A percentile compares a stretch with the other conserved stretches of the same genome.
These are phyloP conservation scores for Agonopterix arenella DNA, from an alignment of 2,888 invertebrate genomes.

Conservation along the genomic window DNA sequence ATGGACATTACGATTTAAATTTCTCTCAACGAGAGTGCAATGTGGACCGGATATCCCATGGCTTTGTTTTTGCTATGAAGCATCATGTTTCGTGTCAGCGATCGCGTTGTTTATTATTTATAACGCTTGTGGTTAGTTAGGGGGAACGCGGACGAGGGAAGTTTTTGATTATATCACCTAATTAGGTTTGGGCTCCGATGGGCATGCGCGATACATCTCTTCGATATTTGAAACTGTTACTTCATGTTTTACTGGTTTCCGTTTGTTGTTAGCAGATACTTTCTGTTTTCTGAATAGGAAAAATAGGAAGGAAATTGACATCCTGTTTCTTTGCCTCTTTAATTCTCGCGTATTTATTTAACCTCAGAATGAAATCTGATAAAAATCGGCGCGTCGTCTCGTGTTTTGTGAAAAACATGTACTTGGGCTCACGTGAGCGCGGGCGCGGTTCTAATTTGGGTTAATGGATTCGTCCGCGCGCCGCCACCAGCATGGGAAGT, in stretches of 20 bases:
- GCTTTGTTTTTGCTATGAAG: slow-evolving; percentile 37
- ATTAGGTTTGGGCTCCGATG: slow-evolving; percentile 30
- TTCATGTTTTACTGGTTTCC: no score
- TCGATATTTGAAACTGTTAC: no score
- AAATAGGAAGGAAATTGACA: no score
- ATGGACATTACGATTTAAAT: slow-evolving; percentile 10
- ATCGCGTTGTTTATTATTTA: slow-evolving; percentile 57
- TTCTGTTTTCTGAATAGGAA: no score
- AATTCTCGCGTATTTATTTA: no score
- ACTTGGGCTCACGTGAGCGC: slow-evolving; percentile 40
- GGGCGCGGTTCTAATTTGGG: slow-evolving; percentile 74
- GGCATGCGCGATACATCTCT: not conserved
- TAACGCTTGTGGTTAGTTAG: slow-evolving; percentile 29
- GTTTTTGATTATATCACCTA: slow-evolving; percentile 40
- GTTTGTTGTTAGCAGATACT: no score
- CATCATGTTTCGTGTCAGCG: slow-evolving; percentile 55
- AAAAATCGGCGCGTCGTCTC: no score
- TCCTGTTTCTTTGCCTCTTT: no score
- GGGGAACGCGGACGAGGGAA: slow-evolving; percentile 40
- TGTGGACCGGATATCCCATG: slow-evolving; percentile 55
- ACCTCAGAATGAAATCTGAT: no score
- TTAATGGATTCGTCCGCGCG: slow-evolving; percentile 76
- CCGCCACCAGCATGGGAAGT: slow-evolving; percentile 67
- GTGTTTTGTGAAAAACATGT: no score
- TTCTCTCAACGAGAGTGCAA: slow-evolving; percentile 22